These are phyloP conservation scores for Tangara arthus DNA, from an alignment of 2,797 vertebrate genomes.

Conservation along the genomic window DNA sequence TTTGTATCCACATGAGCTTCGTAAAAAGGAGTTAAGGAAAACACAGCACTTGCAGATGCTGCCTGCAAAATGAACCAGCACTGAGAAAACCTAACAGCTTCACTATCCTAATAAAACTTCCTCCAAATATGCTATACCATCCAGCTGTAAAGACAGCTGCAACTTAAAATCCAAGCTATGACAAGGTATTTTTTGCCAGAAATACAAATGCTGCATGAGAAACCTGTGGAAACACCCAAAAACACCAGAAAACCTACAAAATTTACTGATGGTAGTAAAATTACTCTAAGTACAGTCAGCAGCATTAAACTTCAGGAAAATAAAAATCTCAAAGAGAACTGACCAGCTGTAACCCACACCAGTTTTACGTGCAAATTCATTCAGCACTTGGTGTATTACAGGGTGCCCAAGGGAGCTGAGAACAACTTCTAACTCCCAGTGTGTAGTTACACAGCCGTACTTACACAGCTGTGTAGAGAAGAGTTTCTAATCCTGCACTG, in stretches of 20 bases:
- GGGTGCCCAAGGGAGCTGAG: background rate
- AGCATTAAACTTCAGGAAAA: background rate
- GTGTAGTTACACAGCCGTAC: background rate
- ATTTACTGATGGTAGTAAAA: background rate
- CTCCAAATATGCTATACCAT: background rate
- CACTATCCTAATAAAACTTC: background rate
- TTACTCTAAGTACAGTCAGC: background rate
- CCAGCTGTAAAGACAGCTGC: background rate
- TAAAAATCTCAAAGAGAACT: background rate
- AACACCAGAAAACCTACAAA: background rate
- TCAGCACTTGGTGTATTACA: background rate
- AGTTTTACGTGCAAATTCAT: background rate
- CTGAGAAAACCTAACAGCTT: background rate
- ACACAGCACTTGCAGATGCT: background rate
- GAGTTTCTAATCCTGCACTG: background rate
- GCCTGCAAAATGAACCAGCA: background rate
- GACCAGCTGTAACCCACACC: background rate
- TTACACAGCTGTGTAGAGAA: background rate
- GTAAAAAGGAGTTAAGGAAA: conserved; percentile 75
- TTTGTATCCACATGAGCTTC: conserved; percentile 82
- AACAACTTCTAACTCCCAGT: background rate
- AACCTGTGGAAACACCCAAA: background rate
- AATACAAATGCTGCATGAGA: background rate
- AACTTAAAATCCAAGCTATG: background rate
- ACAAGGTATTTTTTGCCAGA: background rate